Evolutionary conservation across 1,140 invertebrate genomes (phyloP), one percentile per base, ranked within the genome.

Genomic region (Drosophila obscura): DNA sequence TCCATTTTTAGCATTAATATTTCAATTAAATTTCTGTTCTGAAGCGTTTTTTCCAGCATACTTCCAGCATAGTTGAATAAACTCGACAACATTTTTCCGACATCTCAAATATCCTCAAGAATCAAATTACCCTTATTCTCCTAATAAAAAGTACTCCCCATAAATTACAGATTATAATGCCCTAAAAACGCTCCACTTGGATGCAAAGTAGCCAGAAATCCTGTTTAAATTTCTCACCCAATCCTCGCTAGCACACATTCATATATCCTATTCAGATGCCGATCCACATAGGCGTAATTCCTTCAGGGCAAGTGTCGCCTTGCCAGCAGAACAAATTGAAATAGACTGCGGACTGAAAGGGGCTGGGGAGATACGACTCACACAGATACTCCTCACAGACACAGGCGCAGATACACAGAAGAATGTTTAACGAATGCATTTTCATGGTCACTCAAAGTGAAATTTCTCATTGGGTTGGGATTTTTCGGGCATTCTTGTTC

Each of bases 391-490:
- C 19, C n/a, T 39, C 26, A 51, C 41, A 51, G 62, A 22, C 13
- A 62, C 57, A 72, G 43, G 48, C 53, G 46, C 45, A 51, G 63
- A 28, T n/a, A n/a, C 49, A 51, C 15, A 31, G 74, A 62, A 49
- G 62, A 76, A 46, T 72, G 82, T 87, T 87, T 68, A 88, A 77
- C 82, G 83, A 87, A 87, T 87, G 83, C 83, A 89, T 88, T 88
- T 88, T 83, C 83, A 88, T 88, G 83, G 76, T 80, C 84, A 83
- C 76, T 88, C 79, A 88, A 73, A 84, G 80, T 80, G 80, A 84
- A 88, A 84, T 82, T 66, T 69, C 66, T 73, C 59, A 66, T 55
- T 67, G 55, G 16, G 52, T 55, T 67, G 51, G 22, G 57, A 46
- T 41, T 63, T 62, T 59, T 19, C 35, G 48, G 26, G 22, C 35